Percentiles rank a stretch among this genome's conserved stretches.
phyloP scores from a whole-genome alignment of 2,797 vertebrate genomes.

The Mormyrops attenuatus region DNA sequence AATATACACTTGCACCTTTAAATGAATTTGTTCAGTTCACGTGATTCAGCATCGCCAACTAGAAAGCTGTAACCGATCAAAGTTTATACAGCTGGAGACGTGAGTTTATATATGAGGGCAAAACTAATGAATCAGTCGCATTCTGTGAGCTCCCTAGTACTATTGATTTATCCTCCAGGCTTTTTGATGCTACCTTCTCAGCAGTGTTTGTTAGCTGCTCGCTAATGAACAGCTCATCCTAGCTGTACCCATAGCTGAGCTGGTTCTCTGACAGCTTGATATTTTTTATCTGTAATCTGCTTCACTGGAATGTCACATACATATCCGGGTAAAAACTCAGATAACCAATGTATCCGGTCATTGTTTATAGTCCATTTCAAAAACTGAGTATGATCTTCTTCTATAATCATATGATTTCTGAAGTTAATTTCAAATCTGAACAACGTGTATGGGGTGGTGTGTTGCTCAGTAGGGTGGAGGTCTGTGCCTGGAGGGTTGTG shows the following conservation, averaged over 20 bases:
- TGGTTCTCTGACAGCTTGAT: neutral
- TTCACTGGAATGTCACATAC: neutral
- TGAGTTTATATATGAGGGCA: neutral
- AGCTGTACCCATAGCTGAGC: neutral
- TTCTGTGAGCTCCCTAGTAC: neutral
- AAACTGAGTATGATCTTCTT: neutral
- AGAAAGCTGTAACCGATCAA: neutral
- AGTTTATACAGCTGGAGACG: neutral
- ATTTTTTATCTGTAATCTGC: neutral
- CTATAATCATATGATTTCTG: neutral
- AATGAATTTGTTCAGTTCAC: neutral
- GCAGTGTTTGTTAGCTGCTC: neutral
- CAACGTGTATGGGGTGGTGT: neutral
- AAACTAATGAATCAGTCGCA: neutral
- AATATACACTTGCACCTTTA: neutral
- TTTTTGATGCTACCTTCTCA: neutral
- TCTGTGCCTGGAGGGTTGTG: neutral
- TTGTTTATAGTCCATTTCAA: neutral
- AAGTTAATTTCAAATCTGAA: neutral
- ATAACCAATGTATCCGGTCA: neutral
- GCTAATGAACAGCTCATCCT: neutral
- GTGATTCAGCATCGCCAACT: neutral
- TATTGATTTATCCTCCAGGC: neutral
- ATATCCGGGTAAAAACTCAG: neutral
- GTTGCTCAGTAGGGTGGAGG: neutral